A percentile compares a stretch with the other conserved stretches of the same genome.
phyloP scores from a whole-genome alignment of 2,113 vertebrate species.

The Gadus chalcogrammus region DNA sequence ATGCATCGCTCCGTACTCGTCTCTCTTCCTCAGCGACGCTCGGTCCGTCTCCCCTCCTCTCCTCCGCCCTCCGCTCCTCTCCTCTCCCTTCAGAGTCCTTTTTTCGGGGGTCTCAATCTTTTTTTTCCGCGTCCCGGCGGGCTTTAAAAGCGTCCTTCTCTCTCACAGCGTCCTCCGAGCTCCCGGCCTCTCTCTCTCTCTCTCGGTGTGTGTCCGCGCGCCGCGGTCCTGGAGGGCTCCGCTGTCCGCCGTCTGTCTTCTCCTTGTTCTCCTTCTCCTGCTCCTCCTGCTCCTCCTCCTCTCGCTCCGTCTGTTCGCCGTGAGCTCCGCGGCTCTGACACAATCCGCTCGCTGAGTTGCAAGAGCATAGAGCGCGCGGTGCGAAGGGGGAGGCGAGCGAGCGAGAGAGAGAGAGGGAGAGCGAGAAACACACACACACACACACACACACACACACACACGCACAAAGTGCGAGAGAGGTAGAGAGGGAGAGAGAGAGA shows the following conservation, averaged over 20 bases:
- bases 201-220: background rate
- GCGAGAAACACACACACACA: background rate
- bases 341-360: slow-evolving; percentile 52
- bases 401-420: no score
- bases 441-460: no score
- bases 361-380: slow-evolving; percentile 21
- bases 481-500: no score
- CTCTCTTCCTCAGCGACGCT: slow-evolving; percentile 68
- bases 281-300: background rate
- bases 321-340: slow-evolving; percentile 20
- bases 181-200: background rate
- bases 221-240: background rate
- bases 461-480: no score
- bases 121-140: slow-evolving; percentile 26
- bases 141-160: slow-evolving; percentile 9
- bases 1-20: slow-evolving; percentile 86
- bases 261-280: slow-evolving; percentile 16
- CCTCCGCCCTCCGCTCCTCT: slow-evolving; percentile 77
- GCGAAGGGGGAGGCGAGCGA: background rate
- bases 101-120: slow-evolving; percentile 62
- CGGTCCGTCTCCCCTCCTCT: slow-evolving; percentile 74
- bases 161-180: slow-evolving; percentile 45
- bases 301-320: background rate
- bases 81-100: slow-evolving; percentile 55
- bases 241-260: no score